These are phyloP conservation scores for Avahi laniger DNA, from an alignment of 2,797 vertebrate species.

Conservation along the genomic window DNA sequence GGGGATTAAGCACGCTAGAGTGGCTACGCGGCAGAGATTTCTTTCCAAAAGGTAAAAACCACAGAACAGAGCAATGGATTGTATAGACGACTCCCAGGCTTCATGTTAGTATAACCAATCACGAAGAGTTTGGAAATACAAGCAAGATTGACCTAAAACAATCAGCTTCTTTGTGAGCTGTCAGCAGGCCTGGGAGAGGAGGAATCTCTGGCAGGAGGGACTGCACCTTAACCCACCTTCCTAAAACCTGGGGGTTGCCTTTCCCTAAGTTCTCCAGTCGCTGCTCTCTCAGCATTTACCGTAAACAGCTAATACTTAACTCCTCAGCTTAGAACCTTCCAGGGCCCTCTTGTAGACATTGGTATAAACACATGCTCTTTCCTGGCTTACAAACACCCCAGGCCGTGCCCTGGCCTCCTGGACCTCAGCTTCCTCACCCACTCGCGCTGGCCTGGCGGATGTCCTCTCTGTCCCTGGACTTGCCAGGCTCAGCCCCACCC, in stretches of 20 bases:
- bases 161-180: neutral
- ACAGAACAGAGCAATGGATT: neutral
- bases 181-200: neutral
- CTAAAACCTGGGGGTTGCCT: neutral
- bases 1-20: neutral
- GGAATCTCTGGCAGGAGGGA: neutral
- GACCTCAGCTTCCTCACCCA: neutral
- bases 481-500: neutral
- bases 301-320: accelerated
- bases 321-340: neutral
- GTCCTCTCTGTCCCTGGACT: neutral
- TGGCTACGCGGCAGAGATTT: neutral
- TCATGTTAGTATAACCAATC: neutral
- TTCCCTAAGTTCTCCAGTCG: neutral
- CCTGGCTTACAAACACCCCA: neutral
- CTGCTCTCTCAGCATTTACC: neutral
- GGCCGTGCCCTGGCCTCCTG: neutral
- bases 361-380: neutral
- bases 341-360: accelerated
- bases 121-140: neutral
- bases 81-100: no score
- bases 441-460: accelerated
- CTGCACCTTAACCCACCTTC: neutral
- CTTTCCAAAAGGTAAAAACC: neutral
- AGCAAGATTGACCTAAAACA: neutral